Evolutionary conservation across 2,113 vertebrate species (phyloP).

Genomic region (Sylvia atricapilla): DNA sequence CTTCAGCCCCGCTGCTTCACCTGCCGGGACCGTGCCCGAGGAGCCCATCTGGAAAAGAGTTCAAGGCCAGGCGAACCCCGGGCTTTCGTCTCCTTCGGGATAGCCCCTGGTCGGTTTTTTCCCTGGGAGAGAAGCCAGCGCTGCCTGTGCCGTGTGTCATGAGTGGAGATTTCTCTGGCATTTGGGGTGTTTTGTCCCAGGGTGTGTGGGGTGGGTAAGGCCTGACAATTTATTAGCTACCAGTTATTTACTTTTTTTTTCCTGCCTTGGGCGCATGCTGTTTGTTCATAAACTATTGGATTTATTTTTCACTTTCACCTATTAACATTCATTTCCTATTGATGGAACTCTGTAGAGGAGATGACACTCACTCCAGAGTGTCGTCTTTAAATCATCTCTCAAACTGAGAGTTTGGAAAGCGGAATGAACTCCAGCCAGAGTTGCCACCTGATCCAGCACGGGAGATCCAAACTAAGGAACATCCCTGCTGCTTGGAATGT

Average conservation of each 20-base stretch:
- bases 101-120: not conserved
- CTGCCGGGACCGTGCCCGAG: not conserved
- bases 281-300: not conserved
- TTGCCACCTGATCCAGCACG: not conserved
- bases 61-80: not conserved
- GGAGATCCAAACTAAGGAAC: not conserved
- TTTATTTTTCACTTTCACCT: not conserved
- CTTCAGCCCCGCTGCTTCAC: not conserved
- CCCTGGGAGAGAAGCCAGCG: not conserved
- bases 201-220: too few relatives aligned
- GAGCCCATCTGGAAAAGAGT: not conserved
- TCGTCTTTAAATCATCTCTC: not conserved
- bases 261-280: not conserved
- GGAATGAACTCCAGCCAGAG: not conserved
- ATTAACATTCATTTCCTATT: not conserved
- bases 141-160: not conserved
- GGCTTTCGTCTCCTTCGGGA: not conserved
- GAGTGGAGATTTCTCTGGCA: not conserved
- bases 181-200: not conserved
- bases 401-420: not conserved
- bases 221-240: not conserved
- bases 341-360: not conserved
- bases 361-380: not conserved
- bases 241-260: not conserved
- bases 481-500: not conserved